These are phyloP conservation scores for Pyrgilauda ruficollis DNA, from an alignment of 2,113 vertebrate species.

Conservation along the genomic window DNA sequence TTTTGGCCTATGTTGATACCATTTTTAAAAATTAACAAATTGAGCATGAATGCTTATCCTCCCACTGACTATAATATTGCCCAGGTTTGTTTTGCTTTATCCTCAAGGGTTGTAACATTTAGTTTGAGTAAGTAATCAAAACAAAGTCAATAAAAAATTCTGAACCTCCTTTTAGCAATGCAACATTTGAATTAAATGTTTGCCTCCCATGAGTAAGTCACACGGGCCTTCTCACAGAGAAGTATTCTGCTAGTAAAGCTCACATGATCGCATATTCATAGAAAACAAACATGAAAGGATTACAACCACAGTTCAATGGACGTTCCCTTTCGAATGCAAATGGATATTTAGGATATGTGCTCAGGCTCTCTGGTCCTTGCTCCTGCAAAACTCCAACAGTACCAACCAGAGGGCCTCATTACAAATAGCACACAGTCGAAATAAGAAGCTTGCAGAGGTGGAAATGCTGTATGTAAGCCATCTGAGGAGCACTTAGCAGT, in stretches of 20 bases:
- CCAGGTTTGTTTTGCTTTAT: not conserved
- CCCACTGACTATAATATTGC: not conserved
- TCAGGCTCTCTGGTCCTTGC: not conserved
- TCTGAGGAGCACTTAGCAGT: not conserved
- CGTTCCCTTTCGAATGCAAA: constrained; percentile 19
- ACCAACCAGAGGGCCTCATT: not conserved
- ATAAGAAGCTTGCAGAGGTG: not conserved
- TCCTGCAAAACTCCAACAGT: not conserved
- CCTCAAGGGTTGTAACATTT: not conserved
- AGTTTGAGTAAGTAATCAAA: not conserved
- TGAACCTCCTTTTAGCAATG: not conserved
- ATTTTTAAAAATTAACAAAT: not conserved
- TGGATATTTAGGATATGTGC: not conserved
- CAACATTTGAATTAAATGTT: not conserved
- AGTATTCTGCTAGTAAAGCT: not conserved
- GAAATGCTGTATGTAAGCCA: not conserved
- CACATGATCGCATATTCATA: not conserved
- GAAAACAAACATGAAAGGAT: constrained; percentile 37
- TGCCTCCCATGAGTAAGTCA: not conserved
- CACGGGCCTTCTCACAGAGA: constrained; percentile 12
- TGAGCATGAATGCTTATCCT: not conserved
- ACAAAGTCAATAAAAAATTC: not conserved
- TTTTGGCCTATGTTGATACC: not conserved
- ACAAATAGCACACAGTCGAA: not conserved
- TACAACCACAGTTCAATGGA: not conserved